A percentile compares a stretch with the other conserved stretches of the same genome.
These are phyloP conservation scores for Clepsis dumicolana DNA, from an alignment of 2,888 invertebrate genomes.

Conservation along the genomic window DNA sequence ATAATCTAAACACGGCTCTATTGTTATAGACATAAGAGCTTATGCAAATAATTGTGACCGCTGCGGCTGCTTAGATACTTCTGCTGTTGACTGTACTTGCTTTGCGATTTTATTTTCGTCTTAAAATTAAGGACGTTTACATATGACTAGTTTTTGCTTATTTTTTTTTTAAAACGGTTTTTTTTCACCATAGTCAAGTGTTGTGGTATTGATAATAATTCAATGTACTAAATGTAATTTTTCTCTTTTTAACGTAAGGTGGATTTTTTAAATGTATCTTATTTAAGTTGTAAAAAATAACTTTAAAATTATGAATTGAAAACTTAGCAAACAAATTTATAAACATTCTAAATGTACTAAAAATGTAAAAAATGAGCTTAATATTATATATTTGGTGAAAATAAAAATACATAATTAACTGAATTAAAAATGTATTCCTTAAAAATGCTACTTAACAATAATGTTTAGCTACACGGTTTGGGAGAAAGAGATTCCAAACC, in stretches of 20 bases:
- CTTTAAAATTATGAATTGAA: background rate
- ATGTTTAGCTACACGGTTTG: background rate
- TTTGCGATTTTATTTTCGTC: background rate
- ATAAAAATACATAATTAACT: constrained; percentile 16
- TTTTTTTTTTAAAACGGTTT: background rate
- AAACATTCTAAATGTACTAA: background rate
- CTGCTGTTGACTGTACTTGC: background rate
- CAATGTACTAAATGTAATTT: constrained; percentile 6
- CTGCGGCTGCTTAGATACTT: too few relatives aligned
- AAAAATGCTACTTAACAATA: constrained; percentile 23
- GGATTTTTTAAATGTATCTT: background rate
- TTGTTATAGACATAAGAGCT: too few relatives aligned
- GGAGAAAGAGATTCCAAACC: background rate
- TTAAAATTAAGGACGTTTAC: too few relatives aligned
- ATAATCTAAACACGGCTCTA: too few relatives aligned
- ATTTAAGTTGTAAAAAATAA: background rate
- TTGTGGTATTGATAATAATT: constrained; percentile 11
- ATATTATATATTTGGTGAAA: constrained; percentile 19
- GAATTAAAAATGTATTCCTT: constrained; percentile 18
- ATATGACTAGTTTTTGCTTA: too few relatives aligned
- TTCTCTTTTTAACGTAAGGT: background rate
- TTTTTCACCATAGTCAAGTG: background rate
- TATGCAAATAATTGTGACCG: too few relatives aligned
- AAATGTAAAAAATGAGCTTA: constrained; percentile 20
- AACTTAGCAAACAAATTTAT: background rate